A percentile compares a stretch with the other conserved stretches of the same genome.
Conservation (phyloP, 2,888 invertebrate species). For the Noctua comes region DNA sequence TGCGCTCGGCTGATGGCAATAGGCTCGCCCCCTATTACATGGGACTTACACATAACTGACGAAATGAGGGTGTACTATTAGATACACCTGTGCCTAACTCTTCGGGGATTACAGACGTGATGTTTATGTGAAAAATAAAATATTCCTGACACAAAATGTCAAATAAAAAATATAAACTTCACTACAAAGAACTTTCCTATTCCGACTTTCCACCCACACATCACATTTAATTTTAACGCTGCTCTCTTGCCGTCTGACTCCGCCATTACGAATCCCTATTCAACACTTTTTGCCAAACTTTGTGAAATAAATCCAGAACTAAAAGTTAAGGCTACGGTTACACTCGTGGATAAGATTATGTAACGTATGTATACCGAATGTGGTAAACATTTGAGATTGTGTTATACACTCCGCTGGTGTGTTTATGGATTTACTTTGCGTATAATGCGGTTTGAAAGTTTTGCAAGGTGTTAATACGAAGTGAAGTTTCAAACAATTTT, state of each 20-base stretch:
- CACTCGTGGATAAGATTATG: conserved; percentile 56
- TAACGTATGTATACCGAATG: conserved; percentile 36
- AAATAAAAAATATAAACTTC: conserved; percentile 7
- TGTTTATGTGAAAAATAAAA: no score
- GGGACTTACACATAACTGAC: no score
- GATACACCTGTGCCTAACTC: no score
- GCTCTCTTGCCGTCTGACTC: conserved; percentile 18
- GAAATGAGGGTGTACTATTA: no score
- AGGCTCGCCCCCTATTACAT: no score
- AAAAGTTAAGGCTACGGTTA: conserved; percentile 50
- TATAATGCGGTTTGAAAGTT: conserved; percentile 26
- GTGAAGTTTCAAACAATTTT: conserved; percentile 3
- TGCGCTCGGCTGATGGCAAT: no score
- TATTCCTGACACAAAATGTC: not conserved
- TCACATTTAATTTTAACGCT: conserved; percentile 36
- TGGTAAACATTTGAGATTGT: conserved; percentile 55
- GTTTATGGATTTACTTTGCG: conserved; percentile 44
- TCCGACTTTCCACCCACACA: not conserved
- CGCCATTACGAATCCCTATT: conserved; percentile 23
- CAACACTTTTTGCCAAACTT: conserved; percentile 56
- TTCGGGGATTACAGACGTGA: no score
- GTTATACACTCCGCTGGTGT: conserved; percentile 26
- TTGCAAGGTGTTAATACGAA: not conserved
- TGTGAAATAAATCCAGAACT: conserved; percentile 58
- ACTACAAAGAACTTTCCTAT: conserved; percentile 1